Percentiles rank a stretch among this genome's conserved stretches.
Evolutionary conservation across 2,888 invertebrate species (phyloP).

Genomic region (Drosophila emarginata): DNA sequence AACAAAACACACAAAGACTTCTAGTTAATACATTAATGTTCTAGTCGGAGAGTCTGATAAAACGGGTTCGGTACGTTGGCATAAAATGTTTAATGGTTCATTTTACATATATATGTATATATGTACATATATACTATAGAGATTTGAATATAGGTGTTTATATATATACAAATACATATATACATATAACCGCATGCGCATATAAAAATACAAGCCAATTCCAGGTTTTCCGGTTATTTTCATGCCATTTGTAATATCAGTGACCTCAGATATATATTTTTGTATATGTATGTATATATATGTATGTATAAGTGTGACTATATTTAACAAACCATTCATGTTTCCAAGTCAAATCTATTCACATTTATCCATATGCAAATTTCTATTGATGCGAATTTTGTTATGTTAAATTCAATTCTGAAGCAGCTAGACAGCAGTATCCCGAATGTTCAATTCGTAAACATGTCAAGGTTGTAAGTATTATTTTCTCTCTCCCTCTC

Average conservation of each 20-base stretch:
- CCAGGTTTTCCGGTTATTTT: slow-evolving; percentile 13
- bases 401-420: neutral
- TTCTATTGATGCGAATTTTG: slow-evolving; percentile 1
- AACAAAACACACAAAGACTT: neutral
- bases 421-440: slow-evolving; percentile 6
- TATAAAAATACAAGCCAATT: neutral
- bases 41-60: neutral
- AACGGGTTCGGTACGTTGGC: neutral
- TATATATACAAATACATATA: neutral
- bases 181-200: neutral
- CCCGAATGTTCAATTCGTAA: neutral
- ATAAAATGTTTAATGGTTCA: slow-evolving; percentile 5
- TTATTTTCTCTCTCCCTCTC: neutral
- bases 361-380: slow-evolving; percentile 9
- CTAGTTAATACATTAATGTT: neutral
- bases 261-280: slow-evolving; percentile 1
- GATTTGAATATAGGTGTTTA: neutral
- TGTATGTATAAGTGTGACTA: neutral
- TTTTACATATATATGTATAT: neutral
- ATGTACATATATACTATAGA: neutral
- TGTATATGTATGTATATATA: neutral
- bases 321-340: slow-evolving; percentile 4
- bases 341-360: slow-evolving; percentile 1
- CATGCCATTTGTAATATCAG: slow-evolving; percentile 7
- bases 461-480: slow-evolving; percentile 7